phyloP scores from a whole-genome alignment of 2,113 vertebrate genomes.

The Myanophis thanlyinensis region DNA sequence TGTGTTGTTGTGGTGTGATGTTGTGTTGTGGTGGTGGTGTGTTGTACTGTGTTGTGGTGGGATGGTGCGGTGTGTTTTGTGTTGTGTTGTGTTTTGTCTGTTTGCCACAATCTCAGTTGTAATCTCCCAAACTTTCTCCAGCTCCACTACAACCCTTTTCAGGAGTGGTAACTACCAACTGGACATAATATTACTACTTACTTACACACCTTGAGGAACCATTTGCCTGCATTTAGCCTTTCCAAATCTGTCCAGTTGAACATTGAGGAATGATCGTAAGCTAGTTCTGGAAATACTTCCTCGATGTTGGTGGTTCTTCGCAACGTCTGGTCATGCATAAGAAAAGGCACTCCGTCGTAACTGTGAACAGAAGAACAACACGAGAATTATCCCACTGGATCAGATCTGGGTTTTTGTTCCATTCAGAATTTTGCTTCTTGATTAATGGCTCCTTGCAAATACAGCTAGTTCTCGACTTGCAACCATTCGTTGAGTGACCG shows the following conservation, averaged over 20 bases:
- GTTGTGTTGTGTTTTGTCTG: too few species aligned
- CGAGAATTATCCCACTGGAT: neutral
- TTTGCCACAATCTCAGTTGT: neutral
- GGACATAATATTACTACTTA: neutral
- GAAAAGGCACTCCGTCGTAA: constrained; percentile 89
- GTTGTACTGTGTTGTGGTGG: too few species aligned
- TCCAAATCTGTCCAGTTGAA: constrained; percentile 94
- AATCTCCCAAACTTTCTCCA: neutral
- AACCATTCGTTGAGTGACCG: neutral
- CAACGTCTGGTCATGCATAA: constrained; percentile 87
- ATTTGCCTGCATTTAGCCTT: constrained; percentile 88
- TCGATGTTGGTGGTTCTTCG: constrained; percentile 87
- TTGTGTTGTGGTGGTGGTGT: too few species aligned
- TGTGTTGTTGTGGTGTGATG: too few species aligned
- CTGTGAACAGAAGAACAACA: constrained; percentile 57
- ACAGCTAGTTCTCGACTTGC: neutral
- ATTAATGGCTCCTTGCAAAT: neutral
- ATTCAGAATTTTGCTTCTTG: neutral
- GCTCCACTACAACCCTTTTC: neutral
- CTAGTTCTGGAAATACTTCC: constrained; percentile 77
- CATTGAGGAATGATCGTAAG: constrained; percentile 77
- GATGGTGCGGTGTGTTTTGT: too few species aligned
- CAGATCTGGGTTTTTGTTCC: neutral
- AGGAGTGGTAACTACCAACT: neutral
- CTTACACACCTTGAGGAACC: constrained; percentile 86